Evolutionary conservation across 2,797 vertebrate genomes (phyloP).

Genomic region (Enteromius afrohamiltoni): DNA sequence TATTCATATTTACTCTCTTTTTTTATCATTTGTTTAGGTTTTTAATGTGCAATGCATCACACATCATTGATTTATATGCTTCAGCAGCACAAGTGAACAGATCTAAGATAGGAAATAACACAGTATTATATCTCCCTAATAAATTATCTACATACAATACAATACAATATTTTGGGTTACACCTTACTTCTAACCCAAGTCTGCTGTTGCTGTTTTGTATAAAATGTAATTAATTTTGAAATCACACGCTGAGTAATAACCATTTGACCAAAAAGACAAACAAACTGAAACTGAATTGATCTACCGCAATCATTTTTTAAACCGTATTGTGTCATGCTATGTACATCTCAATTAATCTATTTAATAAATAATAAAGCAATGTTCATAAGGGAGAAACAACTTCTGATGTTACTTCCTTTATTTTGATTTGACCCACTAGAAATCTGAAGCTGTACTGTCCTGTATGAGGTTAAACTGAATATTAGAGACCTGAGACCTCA

Average conservation of each 20-base stretch:
- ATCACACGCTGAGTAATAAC: too few species aligned
- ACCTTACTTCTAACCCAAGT: neutral
- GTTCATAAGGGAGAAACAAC: neutral
- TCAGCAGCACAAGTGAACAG: neutral
- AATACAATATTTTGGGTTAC: neutral
- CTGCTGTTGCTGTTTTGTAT: neutral
- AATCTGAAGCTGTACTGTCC: conserved; percentile 11
- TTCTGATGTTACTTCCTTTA: neutral
- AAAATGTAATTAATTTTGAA: neutral
- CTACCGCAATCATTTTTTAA: neutral
- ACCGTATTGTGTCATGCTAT: neutral
- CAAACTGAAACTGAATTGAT: neutral
- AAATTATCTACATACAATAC: neutral
- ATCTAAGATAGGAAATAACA: neutral
- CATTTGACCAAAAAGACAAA: neutral
- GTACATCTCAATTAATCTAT: too few species aligned
- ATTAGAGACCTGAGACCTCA: conserved; percentile 34
- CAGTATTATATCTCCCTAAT: neutral
- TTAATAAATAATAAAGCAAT: neutral
- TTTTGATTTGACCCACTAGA: neutral
- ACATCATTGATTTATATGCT: neutral
- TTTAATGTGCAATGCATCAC: neutral
- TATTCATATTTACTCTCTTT: neutral
- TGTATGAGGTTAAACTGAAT: conserved; percentile 32
- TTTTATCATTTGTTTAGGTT: neutral